Conservation (phyloP, 2,113 vertebrate genomes). For the Neolamprologus sp. region DNA sequence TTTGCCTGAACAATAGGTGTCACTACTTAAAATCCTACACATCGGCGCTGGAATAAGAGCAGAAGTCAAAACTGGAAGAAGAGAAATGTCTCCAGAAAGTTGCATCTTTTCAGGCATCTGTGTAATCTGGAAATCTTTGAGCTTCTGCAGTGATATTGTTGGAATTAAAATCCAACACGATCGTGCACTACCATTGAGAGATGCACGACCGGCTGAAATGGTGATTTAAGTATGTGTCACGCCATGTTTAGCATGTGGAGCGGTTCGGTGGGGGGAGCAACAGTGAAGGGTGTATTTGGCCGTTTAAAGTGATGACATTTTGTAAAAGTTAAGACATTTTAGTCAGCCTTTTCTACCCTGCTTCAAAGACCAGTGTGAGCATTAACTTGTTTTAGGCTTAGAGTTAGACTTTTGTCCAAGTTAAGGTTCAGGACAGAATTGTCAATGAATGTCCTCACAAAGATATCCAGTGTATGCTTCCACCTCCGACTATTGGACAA, state of each 20-base stretch:
- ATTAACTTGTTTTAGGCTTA: background rate
- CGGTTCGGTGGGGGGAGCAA: rapidly evolving
- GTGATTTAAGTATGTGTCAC: background rate
- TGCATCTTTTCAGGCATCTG: background rate
- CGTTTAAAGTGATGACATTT: rapidly evolving
- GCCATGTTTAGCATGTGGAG: background rate
- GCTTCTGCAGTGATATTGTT: background rate
- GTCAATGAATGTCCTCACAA: background rate
- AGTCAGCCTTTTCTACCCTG: background rate
- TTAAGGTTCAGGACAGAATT: background rate
- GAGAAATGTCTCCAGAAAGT: background rate
- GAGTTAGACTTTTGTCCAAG: background rate
- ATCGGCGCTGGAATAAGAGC: rapidly evolving
- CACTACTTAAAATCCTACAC: background rate
- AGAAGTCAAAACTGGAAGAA: background rate
- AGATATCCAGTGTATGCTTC: background rate
- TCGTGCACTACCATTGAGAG: background rate
- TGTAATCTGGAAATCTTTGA: background rate
- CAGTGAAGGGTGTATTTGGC: background rate
- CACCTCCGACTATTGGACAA: background rate
- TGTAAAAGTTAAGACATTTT: background rate
- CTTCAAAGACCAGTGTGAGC: background rate
- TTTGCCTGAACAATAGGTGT: background rate
- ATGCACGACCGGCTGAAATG: rapidly evolving
- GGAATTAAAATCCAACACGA: background rate